These are phyloP conservation scores for Autographa pulchrina DNA, from an alignment of 2,888 invertebrate species.

Conservation along the genomic window DNA sequence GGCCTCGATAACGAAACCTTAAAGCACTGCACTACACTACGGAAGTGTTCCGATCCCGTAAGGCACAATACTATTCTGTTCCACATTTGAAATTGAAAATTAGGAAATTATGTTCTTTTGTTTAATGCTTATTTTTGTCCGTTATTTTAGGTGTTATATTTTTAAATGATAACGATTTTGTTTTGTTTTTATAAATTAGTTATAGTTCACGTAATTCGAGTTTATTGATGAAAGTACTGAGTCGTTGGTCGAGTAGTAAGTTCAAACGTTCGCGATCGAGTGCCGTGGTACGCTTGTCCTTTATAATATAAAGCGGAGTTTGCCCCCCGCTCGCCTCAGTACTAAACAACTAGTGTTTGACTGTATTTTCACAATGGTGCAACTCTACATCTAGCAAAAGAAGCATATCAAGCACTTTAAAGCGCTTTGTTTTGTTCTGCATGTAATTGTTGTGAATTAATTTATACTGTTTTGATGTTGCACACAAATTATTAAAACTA, in stretches of 20 bases:
- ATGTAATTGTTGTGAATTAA: not conserved
- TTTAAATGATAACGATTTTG: constrained; percentile 10
- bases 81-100: constrained; percentile 25
- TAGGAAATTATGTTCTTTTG: constrained; percentile 12
- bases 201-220: not conserved
- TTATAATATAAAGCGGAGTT: constrained; percentile 76
- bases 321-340: constrained; percentile 69
- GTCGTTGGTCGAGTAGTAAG: constrained; percentile 60
- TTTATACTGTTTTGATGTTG: not conserved
- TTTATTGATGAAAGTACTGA: constrained; percentile 24
- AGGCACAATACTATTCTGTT: constrained; percentile 61
- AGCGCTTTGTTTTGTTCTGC: not conserved
- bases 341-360: constrained; percentile 17
- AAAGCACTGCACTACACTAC: constrained; percentile 34
- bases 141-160: constrained; percentile 21
- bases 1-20: constrained; percentile 49
- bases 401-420: constrained; percentile 10
- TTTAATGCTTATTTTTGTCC: constrained; percentile 19
- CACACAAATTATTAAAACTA: not conserved
- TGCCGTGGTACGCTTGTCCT: constrained; percentile 68
- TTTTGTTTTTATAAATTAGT: not conserved
- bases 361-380: constrained; percentile 36
- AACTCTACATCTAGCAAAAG: constrained; percentile 23
- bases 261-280: constrained; percentile 71
- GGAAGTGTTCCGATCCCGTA: constrained; percentile 47